Conservation (phyloP, 2,888 invertebrate species). For the Acheta domesticus region DNA sequence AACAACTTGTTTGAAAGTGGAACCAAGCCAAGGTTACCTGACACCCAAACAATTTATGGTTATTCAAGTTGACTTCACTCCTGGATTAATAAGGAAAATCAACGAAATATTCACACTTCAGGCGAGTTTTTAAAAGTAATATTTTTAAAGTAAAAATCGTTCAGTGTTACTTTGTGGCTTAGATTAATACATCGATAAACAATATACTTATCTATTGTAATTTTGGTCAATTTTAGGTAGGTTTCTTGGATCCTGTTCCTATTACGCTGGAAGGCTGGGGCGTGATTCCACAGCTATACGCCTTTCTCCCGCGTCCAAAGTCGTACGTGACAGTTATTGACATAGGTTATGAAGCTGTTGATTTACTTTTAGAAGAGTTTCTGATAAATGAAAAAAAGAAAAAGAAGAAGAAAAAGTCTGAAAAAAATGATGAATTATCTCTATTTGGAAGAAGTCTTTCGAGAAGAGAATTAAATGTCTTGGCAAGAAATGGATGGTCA, state of each 20-base stretch:
- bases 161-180: no score
- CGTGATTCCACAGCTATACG: constrained; percentile 57
- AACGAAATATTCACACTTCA: constrained; percentile 47
- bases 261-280: constrained; percentile 58
- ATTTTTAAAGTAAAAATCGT: no score
- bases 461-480: constrained; percentile 30
- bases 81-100: constrained; percentile 57
- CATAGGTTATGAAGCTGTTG: constrained; percentile 53
- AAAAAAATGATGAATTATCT: background rate
- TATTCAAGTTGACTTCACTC: constrained; percentile 52
- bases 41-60: constrained; percentile 48
- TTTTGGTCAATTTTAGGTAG: constrained; percentile 48
- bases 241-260: constrained; percentile 53
- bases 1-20: constrained; percentile 41
- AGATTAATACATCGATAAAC: no score
- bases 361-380: background rate
- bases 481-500: constrained; percentile 43
- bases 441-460: constrained; percentile 36
- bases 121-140: constrained; percentile 39
- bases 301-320: constrained; percentile 51
- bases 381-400: background rate
- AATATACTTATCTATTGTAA: no score
- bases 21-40: constrained; percentile 50
- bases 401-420: constrained; percentile 18
- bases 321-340: constrained; percentile 41